Evolutionary conservation across 2,113 vertebrate genomes (phyloP).

Genomic region (Ascaphus truei): DNA sequence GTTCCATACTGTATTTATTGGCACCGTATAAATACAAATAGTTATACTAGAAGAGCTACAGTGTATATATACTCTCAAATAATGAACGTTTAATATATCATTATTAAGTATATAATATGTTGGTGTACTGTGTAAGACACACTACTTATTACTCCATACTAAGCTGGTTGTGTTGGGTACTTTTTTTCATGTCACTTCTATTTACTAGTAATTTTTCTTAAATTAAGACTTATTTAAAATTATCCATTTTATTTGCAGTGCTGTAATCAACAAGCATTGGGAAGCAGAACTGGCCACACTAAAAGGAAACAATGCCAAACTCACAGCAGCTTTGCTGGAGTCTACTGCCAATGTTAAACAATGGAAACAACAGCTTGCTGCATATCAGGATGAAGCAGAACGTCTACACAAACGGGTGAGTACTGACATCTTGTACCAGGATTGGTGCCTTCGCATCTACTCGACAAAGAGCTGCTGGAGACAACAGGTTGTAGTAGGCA

Average conservation of each 20-base stretch:
- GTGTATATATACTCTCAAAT: no score
- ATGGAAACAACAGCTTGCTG: constrained; percentile 97
- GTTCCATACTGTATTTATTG: no score
- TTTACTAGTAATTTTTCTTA: no score
- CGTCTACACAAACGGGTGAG: constrained; percentile 92
- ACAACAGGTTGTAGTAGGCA: no score
- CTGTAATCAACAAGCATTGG: constrained; percentile 92
- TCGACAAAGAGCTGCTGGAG: background rate
- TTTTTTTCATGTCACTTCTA: background rate
- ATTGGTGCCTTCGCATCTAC: background rate
- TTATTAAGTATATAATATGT: no score
- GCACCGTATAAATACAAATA: no score
- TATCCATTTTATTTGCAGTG: constrained; percentile 61
- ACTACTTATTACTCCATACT: no score
- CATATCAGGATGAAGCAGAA: constrained; percentile 96
- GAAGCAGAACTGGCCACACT: constrained; percentile 94
- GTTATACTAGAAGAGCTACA: no score
- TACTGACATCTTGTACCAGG: background rate
- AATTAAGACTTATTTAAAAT: no score
- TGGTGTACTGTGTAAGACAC: no score
- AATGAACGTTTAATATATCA: no score
- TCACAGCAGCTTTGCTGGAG: constrained; percentile 92
- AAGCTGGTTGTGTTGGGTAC: background rate
- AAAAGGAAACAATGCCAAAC: constrained; percentile 96
- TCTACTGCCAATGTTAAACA: constrained; percentile 98